These are phyloP conservation scores for Prorops nasuta DNA, from an alignment of 1,140 invertebrate genomes.

Conservation along the genomic window DNA sequence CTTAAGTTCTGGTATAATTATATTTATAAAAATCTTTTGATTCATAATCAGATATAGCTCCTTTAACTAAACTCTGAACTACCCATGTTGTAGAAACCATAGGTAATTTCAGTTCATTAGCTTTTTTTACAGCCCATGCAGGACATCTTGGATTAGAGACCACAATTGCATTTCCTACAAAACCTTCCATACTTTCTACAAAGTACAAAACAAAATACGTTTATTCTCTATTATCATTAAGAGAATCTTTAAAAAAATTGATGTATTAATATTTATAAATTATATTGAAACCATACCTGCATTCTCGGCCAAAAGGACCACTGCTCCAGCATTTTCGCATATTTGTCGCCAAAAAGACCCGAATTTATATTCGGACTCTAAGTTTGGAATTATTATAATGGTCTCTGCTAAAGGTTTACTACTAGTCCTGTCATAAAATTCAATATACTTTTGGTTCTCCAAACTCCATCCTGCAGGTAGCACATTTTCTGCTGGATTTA, in stretches of 20 bases:
- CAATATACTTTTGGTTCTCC: conserved; percentile 50
- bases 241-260: conserved; percentile 1
- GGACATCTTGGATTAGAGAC: conserved; percentile 60
- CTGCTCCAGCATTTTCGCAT: conserved; percentile 60
- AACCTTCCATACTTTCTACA: conserved; percentile 47
- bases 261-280: conserved; percentile 7
- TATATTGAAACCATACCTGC: conserved; percentile 28
- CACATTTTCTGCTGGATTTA: conserved; percentile 47
- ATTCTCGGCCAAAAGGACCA: conserved; percentile 48
- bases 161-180: conserved; percentile 52
- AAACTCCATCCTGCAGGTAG: conserved; percentile 61
- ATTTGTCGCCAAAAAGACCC: conserved; percentile 60
- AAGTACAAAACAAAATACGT: too few species aligned
- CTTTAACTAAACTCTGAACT: conserved; percentile 61
- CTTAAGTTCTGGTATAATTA: conserved; percentile 25
- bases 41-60: conserved; percentile 48
- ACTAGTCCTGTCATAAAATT: conserved; percentile 51
- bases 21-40: conserved; percentile 34
- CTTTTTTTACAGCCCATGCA: conserved; percentile 57
- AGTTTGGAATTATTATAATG: conserved; percentile 55
- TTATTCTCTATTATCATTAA: too few species aligned
- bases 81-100: conserved; percentile 62
- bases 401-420: conserved; percentile 56
- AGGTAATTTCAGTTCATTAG: conserved; percentile 56
- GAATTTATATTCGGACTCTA: conserved; percentile 54